phyloP scores from a whole-genome alignment of 2,888 invertebrate species.

The Tenthredo mesomela region DNA sequence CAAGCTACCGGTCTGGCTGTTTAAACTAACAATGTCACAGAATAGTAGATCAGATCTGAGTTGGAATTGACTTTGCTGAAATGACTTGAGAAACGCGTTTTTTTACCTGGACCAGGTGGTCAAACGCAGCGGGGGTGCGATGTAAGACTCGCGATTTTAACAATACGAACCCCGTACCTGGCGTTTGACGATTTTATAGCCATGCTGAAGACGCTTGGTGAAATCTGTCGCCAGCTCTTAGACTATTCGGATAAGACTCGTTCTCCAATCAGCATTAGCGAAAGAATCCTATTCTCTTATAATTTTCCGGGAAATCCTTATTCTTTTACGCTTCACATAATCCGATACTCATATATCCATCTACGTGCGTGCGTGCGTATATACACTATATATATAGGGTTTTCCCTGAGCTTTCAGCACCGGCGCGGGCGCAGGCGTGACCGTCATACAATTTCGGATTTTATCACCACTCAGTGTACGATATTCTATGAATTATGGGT shows the following conservation, averaged over 20 bases:
- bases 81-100: too few relatives aligned
- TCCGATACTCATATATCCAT: neutral
- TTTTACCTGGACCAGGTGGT: too few relatives aligned
- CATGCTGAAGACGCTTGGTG: too few relatives aligned
- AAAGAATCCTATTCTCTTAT: neutral
- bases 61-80: too few relatives aligned
- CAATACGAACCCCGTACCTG: too few relatives aligned
- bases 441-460: neutral
- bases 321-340: neutral
- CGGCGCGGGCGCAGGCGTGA: neutral
- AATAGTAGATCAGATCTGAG: too few relatives aligned
- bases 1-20: too few relatives aligned
- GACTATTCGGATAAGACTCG: neutral
- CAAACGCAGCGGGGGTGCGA: too few relatives aligned
- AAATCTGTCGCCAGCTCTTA: too few relatives aligned
- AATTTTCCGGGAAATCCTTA: neutral
- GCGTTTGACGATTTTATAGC: too few relatives aligned
- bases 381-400: neutral
- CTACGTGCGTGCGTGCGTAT: neutral
- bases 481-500: neutral
- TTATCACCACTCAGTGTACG: neutral
- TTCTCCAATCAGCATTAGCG: neutral
- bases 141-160: too few relatives aligned
- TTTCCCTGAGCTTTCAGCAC: neutral
- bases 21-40: too few relatives aligned